These are phyloP conservation scores for Porites divaricata DNA, from an alignment of 92 coral and sea anemone species.

Conservation along the genomic window DNA sequence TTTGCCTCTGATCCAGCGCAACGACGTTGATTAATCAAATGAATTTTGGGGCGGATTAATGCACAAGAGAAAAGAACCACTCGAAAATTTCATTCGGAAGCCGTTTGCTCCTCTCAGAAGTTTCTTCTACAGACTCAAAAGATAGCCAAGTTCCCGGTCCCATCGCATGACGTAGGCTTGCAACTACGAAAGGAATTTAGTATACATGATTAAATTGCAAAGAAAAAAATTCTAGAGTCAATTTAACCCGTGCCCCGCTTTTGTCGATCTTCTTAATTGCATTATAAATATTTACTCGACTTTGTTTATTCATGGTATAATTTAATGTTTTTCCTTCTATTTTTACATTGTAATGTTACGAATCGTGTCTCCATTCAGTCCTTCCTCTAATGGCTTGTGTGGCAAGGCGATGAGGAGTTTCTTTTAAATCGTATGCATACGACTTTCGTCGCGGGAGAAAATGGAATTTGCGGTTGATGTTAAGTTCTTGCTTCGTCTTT, in stretches of 20 bases:
- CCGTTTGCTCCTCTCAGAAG: neutral
- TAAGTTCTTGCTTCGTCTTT: too few species aligned
- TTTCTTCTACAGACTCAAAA: neutral
- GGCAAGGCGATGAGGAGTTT: neutral
- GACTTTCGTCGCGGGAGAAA: neutral
- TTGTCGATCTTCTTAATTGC: constrained; percentile 18
- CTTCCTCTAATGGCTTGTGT: neutral
- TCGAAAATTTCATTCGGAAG: neutral
- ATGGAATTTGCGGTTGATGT: neutral
- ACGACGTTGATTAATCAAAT: too few species aligned
- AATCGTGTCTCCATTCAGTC: neutral
- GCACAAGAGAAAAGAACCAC: neutral
- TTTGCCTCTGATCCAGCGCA: neutral
- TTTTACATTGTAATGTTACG: neutral
- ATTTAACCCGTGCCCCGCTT: neutral
- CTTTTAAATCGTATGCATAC: too few species aligned
- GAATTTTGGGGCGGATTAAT: too few species aligned
- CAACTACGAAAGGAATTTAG: too few species aligned
- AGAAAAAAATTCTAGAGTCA: neutral
- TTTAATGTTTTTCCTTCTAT: neutral
- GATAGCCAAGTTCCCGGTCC: neutral
- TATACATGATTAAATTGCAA: too few species aligned
- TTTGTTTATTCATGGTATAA: constrained; percentile 19
- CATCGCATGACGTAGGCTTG: too few species aligned
- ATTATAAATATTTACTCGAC: constrained; percentile 15